These are phyloP conservation scores for Drosophila mayri DNA, from an alignment of 1,140 invertebrate genomes.

Conservation along the genomic window DNA sequence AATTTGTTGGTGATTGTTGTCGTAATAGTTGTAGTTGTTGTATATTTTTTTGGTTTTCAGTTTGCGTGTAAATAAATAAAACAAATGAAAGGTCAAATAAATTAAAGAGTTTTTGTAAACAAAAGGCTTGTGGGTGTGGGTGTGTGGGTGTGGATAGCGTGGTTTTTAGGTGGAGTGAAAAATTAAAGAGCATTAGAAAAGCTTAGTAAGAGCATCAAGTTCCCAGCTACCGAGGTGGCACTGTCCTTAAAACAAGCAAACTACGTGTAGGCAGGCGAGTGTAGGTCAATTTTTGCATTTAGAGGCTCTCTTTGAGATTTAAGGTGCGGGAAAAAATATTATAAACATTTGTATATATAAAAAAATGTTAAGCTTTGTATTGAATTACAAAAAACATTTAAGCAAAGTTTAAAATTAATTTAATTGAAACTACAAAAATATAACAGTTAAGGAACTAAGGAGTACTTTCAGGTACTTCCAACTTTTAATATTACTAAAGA, in stretches of 20 bases:
- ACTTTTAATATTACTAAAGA: no score
- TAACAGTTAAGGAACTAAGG: no score
- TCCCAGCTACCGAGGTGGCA: slow-evolving; percentile 24
- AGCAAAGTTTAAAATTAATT: no score
- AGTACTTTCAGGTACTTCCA: no score
- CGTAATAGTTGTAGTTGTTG: slow-evolving; percentile 36
- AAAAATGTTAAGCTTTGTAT: no score
- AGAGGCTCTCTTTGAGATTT: not conserved
- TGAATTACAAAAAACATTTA: no score
- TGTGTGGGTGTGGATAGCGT: slow-evolving; percentile 10
- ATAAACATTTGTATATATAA: no score
- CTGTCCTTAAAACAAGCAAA: slow-evolving; percentile 29
- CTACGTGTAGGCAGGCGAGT: slow-evolving; percentile 26
- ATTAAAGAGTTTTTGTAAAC: slow-evolving; percentile 51
- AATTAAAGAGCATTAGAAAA: slow-evolving; percentile 41
- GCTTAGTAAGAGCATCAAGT: slow-evolving; percentile 23
- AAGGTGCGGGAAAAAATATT: not conserved
- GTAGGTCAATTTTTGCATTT: not conserved
- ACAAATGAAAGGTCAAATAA: slow-evolving; percentile 73
- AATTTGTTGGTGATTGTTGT: slow-evolving; percentile 48
- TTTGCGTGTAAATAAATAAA: slow-evolving; percentile 80
- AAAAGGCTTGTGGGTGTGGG: slow-evolving; percentile 14
- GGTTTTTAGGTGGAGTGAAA: slow-evolving; percentile 11
- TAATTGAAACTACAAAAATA: no score
- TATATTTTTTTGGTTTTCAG: slow-evolving; percentile 42